Evolutionary conservation across 2,888 invertebrate species (phyloP).

Genomic region (Euzophera pinguis): DNA sequence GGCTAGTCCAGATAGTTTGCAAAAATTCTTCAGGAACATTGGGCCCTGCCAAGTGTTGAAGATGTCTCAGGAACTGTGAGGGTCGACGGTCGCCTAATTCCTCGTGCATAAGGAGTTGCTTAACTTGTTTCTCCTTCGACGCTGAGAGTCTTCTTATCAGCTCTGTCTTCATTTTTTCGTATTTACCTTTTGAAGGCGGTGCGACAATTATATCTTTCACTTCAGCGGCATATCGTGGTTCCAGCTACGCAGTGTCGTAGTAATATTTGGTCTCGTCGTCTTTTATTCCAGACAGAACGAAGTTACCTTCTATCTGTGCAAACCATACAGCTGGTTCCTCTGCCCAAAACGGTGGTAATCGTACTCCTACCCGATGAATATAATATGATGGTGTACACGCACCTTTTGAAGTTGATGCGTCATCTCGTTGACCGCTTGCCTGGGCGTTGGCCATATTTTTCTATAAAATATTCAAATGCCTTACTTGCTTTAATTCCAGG

Average conservation of each 20-base stretch:
- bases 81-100: neutral
- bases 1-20: slow-evolving; percentile 19
- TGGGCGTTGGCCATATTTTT: no score
- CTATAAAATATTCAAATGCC: neutral
- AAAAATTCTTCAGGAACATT: slow-evolving; percentile 21
- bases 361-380: slow-evolving; percentile 8
- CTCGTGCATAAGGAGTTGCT: slow-evolving; percentile 13
- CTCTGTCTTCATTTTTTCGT: slow-evolving; percentile 20
- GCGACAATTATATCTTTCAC: slow-evolving; percentile 7
- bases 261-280: slow-evolving; percentile 15
- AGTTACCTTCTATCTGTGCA: slow-evolving; percentile 10
- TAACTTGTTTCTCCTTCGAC: slow-evolving; percentile 20
- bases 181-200: slow-evolving; percentile 13
- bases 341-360: slow-evolving; percentile 14
- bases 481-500: no score
- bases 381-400: neutral
- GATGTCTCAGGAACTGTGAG: neutral
- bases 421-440: no score
- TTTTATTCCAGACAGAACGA: slow-evolving; percentile 3
- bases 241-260: neutral
- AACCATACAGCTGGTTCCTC: slow-evolving; percentile 15
- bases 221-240: neutral
- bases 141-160: slow-evolving; percentile 21
- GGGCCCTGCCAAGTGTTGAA: slow-evolving; percentile 14
- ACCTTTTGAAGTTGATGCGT: neutral